These are phyloP conservation scores for Phyllopteryx taeniolatus DNA, from an alignment of 2,113 vertebrate species.

Conservation along the genomic window DNA sequence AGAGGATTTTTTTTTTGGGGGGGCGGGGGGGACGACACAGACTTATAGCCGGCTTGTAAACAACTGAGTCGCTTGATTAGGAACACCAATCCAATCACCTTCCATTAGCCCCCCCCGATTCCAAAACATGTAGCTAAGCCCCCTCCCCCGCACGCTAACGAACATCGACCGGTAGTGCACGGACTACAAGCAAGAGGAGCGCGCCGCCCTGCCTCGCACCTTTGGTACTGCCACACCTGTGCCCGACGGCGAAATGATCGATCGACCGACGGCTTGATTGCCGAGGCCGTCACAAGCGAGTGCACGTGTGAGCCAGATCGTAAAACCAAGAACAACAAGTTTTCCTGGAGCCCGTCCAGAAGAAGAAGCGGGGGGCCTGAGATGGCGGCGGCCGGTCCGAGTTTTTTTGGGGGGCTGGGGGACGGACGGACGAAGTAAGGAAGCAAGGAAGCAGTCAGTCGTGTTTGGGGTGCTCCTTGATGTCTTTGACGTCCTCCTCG, in stretches of 20 bases:
- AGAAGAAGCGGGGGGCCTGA: neutral
- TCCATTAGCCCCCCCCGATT: slow-evolving; percentile 57
- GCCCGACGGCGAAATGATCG: slow-evolving; percentile 19
- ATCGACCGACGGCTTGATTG: slow-evolving; percentile 31
- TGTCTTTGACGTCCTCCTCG: slow-evolving; percentile 97
- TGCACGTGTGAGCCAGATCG: slow-evolving; percentile 45
- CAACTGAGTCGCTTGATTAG: slow-evolving; percentile 62
- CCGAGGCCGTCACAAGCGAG: slow-evolving; percentile 49
- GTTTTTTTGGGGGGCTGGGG: slow-evolving; percentile 57
- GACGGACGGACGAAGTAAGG: slow-evolving; percentile 39
- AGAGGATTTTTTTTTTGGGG: neutral
- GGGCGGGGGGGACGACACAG: slow-evolving; percentile 65
- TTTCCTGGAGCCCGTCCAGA: slow-evolving; percentile 13
- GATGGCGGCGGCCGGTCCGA: slow-evolving; percentile 57
- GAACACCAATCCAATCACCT: slow-evolving; percentile 56
- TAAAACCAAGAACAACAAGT: slow-evolving; percentile 36
- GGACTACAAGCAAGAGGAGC: slow-evolving; percentile 72
- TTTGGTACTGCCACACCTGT: slow-evolving; percentile 67
- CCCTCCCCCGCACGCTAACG: slow-evolving; percentile 25
- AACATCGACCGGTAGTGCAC: slow-evolving; percentile 60
- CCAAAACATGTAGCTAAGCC: slow-evolving; percentile 52
- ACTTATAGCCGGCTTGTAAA: slow-evolving; percentile 77
- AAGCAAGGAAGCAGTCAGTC: slow-evolving; percentile 77
- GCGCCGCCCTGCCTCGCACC: slow-evolving; percentile 43
- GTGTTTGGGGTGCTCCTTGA: slow-evolving; percentile 97